A percentile compares a stretch with the other conserved stretches of the same genome.
Conservation (phyloP, 2,888 invertebrate species). For the Calameuta filiformis region DNA sequence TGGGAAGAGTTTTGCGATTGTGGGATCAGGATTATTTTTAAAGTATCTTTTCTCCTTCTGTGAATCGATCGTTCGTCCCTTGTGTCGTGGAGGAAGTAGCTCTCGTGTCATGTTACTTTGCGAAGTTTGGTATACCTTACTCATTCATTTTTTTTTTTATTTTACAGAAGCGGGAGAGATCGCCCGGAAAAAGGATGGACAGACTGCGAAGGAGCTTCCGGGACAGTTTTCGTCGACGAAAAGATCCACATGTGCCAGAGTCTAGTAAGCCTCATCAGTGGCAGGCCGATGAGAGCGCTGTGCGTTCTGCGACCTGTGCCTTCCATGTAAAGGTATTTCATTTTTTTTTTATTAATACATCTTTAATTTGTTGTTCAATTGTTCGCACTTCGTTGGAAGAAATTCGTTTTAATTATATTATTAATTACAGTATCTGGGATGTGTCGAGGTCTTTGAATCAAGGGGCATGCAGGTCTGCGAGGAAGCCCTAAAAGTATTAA, state of each 20-base stretch:
- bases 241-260: slow-evolving; percentile 85
- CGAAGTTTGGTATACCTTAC: background rate
- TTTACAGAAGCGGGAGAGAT: slow-evolving; percentile 73
- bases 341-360: background rate
- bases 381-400: background rate
- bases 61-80: background rate
- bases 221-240: slow-evolving; percentile 93
- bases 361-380: background rate
- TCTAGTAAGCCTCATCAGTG: slow-evolving; percentile 97
- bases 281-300: slow-evolving; percentile 98
- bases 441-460: slow-evolving; percentile 99
- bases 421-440: slow-evolving; percentile 86
- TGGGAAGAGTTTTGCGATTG: background rate
- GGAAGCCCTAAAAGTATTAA: slow-evolving; percentile 95
- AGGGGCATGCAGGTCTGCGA: slow-evolving; percentile 99
- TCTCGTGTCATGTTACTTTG: background rate
- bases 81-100: background rate
- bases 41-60: background rate
- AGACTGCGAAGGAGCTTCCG: slow-evolving; percentile 89
- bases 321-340: slow-evolving; percentile 88
- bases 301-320: slow-evolving; percentile 94
- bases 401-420: slow-evolving; percentile 17
- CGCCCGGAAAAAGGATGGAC: slow-evolving; percentile 84
- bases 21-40: background rate
- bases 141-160: slow-evolving; percentile 4